Evolutionary conservation across 2,888 invertebrate genomes (phyloP), one percentile per base, ranked within the genome.

Genomic region (Epistrophe eligans): DNA sequence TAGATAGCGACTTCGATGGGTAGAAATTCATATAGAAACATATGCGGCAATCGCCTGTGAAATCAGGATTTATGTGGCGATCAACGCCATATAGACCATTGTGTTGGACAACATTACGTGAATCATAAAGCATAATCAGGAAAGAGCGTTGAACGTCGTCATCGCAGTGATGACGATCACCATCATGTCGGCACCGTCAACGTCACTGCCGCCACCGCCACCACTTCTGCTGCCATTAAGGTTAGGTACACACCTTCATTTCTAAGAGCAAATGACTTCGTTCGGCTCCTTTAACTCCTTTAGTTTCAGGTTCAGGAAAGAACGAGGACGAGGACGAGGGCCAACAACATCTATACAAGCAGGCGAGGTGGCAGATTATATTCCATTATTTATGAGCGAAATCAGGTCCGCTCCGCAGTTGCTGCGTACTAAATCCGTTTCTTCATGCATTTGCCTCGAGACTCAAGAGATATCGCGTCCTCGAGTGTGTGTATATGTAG

Each of bases 71-170:
- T 85, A 85, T 85, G 85, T 82, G 58, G 70, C 74, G 85, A 85
- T 85, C 85, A 85, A 82, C 58, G 85, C 85, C 85, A 85, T 77
- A 74, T 85, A 85, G 85, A 15, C 77, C 62, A 85, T 85, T 85
- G 85, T 85, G 72, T 79, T 85, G 85, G 85, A 38, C 82, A 85
- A 82, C 85, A 85, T 82, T 85, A 85, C 82, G 73, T 73, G 85
- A 85, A 82, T 82, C 85, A 85, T 85, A 85, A 85, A 85, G 82
- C 85, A 85, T 85, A 85, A 85, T 85, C 85, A 85, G 81, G 66
- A 72, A 40, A 35, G 71, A 70, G 77, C 71, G 60, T 55, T 55
- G 77, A 82, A 85, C 82, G 67, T 82, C 81, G 82, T 85, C 85
- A 64, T 74, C 17, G 17, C 17, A n/a, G 45, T 62, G 24, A 62